These are phyloP conservation scores for Diarsia brunnea DNA, from an alignment of 2,888 invertebrate species.

Conservation along the genomic window DNA sequence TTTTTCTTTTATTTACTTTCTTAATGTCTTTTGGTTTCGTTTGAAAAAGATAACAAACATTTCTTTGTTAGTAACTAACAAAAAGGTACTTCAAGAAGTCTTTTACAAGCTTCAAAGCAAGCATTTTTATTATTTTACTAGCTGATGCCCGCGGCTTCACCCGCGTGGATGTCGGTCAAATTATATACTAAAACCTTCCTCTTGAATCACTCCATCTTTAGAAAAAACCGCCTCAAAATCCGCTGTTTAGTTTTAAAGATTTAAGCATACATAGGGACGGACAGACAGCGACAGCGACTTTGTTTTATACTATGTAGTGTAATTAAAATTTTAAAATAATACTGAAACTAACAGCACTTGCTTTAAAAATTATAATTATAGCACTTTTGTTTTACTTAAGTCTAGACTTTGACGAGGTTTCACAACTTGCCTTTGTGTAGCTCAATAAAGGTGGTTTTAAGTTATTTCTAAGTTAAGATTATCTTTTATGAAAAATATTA, in stretches of 20 bases:
- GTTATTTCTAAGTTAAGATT: slow-evolving; percentile 1
- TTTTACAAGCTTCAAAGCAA: neutral
- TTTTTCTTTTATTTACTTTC: neutral
- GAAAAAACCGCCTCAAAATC: too few species aligned
- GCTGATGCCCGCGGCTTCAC: too few species aligned
- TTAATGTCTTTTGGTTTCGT: neutral
- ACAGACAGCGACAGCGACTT: too few species aligned
- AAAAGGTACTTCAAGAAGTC: neutral
- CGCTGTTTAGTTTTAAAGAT: too few species aligned
- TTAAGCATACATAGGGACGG: too few species aligned
- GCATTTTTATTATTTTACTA: neutral
- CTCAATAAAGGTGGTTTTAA: neutral
- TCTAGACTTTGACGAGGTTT: slow-evolving; percentile 14
- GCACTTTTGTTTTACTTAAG: slow-evolving; percentile 15
- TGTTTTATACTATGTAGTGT: too few species aligned
- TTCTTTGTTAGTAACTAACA: neutral
- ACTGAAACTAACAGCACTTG: neutral
- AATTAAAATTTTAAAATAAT: too few species aligned
- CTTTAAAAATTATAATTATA: slow-evolving; percentile 1
- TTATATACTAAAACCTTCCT: too few species aligned
- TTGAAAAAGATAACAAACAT: neutral
- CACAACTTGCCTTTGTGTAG: slow-evolving; percentile 11
- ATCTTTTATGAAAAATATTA: slow-evolving; percentile 8
- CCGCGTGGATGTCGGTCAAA: too few species aligned
- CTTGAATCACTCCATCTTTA: too few species aligned